These are phyloP conservation scores for Sterrhoptilus dennistouni DNA, from an alignment of 2,113 vertebrate genomes.

Conservation along the genomic window DNA sequence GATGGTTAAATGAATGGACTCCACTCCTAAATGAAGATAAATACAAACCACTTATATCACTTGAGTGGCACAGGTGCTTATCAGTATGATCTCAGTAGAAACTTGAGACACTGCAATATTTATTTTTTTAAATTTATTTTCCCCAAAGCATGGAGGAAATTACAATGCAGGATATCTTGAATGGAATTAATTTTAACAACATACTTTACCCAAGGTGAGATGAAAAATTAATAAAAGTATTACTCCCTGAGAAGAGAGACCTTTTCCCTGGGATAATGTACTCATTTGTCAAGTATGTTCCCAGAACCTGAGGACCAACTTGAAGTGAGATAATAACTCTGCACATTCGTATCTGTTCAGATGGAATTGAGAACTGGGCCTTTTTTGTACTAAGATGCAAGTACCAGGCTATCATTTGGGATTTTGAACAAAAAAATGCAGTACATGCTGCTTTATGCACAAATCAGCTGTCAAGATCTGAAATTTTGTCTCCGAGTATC, in stretches of 20 bases:
- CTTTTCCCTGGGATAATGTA: not conserved
- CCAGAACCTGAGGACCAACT: not conserved
- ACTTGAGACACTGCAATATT: not conserved
- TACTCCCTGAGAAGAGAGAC: not conserved
- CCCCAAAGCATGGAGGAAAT: not conserved
- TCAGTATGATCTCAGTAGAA: not conserved
- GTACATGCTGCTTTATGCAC: not conserved
- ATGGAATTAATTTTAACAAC: not conserved
- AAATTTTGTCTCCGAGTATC: not conserved
- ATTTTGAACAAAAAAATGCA: not conserved
- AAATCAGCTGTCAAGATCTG: not conserved
- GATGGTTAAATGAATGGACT: not conserved
- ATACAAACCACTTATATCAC: not conserved
- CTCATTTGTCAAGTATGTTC: not conserved
- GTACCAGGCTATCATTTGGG: not conserved
- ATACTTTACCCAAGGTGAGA: not conserved
- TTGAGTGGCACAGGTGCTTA: not conserved
- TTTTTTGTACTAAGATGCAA: not conserved
- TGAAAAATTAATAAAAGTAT: not conserved
- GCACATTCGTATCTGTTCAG: not conserved
- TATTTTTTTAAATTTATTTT: not conserved
- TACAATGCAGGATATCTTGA: not conserved
- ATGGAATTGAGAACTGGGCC: not conserved
- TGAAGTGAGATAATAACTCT: not conserved
- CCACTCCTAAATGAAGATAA: not conserved